Evolutionary conservation across 2,888 invertebrate genomes (phyloP), one percentile per base, ranked within the genome.

Genomic region (Caenorhabditis becei): DNA sequence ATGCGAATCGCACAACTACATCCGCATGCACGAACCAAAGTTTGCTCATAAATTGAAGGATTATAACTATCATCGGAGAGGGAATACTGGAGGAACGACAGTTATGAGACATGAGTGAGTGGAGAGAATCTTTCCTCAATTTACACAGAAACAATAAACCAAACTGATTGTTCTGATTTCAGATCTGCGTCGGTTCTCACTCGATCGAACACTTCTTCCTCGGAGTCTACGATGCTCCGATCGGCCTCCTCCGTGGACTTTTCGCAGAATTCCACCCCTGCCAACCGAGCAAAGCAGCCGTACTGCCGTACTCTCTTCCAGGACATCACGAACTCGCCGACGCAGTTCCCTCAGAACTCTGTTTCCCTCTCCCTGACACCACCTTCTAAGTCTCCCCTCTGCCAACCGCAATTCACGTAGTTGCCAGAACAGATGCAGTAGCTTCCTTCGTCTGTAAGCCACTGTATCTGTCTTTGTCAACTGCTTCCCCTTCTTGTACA

Each of bases 1-100:
- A 10, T 80, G 77, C 56, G 26, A 61, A 7, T 80, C 83, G 3
- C 24, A 28, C 54, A 41, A n/a, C 20, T 83, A 83, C 61, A 56
- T 63, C n/a, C 56, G 44, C 23, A 83, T 83, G 83, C 51, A 63
- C 16, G 80, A 83, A 37, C 24, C 28, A 5, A 62, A 51, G 7
- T 77, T 32, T 44, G 20, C 53, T 7, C 24, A 53, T 1, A 28
- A 80, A 20, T 54, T 83, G 14, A 77, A 59, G 23, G 58, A 67
- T 51, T 83, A 53, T 32, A 51, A 62, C 37, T 77, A 66, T 51
- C 77, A 80, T 41, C 56, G 69, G 28, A 71, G 62, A 32, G 28
- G n/a, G n/a, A n/a, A n/a, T n/a, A n/a, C 54, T 11, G 47, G 32
- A 14, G 53, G 71, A 28, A 41, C 66, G 10, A 53, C 75, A n/a